Base-by-base conservation (phyloP, 1,140 invertebrate species). In the Drosophila albomicans region DNA sequence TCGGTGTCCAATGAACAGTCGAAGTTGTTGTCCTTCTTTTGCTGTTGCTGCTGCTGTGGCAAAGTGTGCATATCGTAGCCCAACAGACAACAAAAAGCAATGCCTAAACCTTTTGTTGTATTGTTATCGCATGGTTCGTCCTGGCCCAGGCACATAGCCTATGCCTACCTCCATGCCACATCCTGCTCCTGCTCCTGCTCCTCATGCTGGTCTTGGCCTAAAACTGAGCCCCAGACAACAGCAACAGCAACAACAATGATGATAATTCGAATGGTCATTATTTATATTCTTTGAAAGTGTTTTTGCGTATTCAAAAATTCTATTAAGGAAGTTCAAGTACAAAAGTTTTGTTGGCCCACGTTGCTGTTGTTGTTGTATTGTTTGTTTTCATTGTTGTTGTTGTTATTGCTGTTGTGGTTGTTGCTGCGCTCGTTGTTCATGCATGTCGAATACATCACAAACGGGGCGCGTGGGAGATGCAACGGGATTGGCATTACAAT, bases 251-350 rank as follows among this genome's bases (percentile, higher is more conserved):
- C 64, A 73, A 41, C 61, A 46, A 64, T 80, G 70, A 79, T 88
- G 85, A 88, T 88, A 89, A 89, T 89, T 90, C 81, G 75, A 89
- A 85, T 82, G 69, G 87, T 82, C 86, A 90, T 90, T 90, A 90
- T 90, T 90, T 90, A 90, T 90, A 90, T 91, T 90, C 86, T 86
- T 90, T 89, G 86, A 90, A 91, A 91, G 86, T 90, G 86, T 90
- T 90, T 88, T 90, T 91, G 81, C 87, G 79, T 90, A 90, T 90
- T 90, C 86, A 90, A 90, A 90, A 90, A 90, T 90, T 90, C 86
- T 90, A 90, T 91, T 90, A 90, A 90, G 87, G 86, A 90, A 91
- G 79, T 90, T 79, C 77, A 84, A 89, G 80, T 81, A 89, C 81
- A 89, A 89, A 89, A 82, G 25, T 91, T 82, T 74, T 81, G 80